These are phyloP conservation scores for Drusus annulatus DNA, from an alignment of 1,140 invertebrate genomes.

Conservation along the genomic window DNA sequence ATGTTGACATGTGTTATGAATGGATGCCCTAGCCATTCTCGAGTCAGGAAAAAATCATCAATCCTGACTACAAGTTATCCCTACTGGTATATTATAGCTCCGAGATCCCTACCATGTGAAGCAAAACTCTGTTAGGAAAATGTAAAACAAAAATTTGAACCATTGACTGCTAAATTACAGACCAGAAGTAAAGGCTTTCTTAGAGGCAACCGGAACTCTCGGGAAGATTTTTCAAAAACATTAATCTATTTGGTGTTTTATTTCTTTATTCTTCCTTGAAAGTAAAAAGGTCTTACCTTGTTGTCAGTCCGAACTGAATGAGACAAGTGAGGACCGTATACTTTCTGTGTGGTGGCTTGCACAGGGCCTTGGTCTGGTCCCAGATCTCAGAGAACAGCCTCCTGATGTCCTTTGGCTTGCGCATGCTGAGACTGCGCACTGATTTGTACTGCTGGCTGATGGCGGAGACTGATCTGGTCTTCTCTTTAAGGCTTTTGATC, in stretches of 20 bases:
- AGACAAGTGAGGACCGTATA: constrained; percentile 81
- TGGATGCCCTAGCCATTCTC: no score
- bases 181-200: no score
- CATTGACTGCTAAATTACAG: no score
- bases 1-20: no score
- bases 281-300: constrained; percentile 70
- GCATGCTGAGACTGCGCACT: constrained; percentile 74
- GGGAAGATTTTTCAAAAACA: not conserved
- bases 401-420: constrained; percentile 78
- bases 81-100: no score
- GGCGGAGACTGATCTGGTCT: constrained; percentile 76
- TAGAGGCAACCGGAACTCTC: not conserved
- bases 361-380: constrained; percentile 78
- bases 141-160: no score
- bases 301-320: constrained; percentile 83
- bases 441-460: constrained; percentile 73
- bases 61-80: no score
- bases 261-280: no score
- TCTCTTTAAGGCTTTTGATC: constrained; percentile 79
- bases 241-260: no score
- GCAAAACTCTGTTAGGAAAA: no score
- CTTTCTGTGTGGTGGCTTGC: constrained; percentile 78
- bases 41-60: no score
- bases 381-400: constrained; percentile 77
- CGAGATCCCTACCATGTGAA: no score